Evolutionary conservation across 2,888 invertebrate genomes (phyloP), one percentile per base, ranked within the genome.

Genomic region (Drosophila borealis): DNA sequence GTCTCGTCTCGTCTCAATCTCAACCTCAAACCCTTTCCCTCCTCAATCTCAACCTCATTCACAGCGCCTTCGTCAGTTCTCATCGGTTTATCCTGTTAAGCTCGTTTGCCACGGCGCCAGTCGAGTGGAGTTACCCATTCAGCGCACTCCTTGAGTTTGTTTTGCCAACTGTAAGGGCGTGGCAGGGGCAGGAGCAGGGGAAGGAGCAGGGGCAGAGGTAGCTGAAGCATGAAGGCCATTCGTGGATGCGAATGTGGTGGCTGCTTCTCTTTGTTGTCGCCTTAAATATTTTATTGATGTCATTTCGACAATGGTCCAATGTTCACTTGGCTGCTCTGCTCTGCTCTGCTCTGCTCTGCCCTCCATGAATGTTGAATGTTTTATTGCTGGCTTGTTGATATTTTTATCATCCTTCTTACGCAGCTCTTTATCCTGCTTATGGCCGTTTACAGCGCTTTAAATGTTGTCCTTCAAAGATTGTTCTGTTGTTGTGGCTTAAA

Each of bases 211-310:
- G 42, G 11, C 10, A 39, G 10, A 19, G 60, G 55, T 34, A 29
- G 70, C 36, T 66, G 77, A 61, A 21, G 62, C 57, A 64, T 77
- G 73, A 73, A 79, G 80, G 68, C 70, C 77, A 78, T 70, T 68
- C 48, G 49, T 41, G 54, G 45, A 49, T 50, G 49, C 57, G 62
- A 68, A 56, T 63, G 67, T 60, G 65, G 69, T 37, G 9, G 41
- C 51, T 51, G 61, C 66, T 46, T 53, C 67, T 63, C 70, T 75
- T 72, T 74, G 63, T 74, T 85, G 74, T 71, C 69, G 66, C 74
- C 70, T 80, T 87, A 71, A 84, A 81, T 81, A 78, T 88, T 84
- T 87, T 84, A 87, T 87, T 85, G 78, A 87, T 84, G 89, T 81
- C 81, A 76, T 86, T 86, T 77, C 68, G 76, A 87, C 85, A 89